phyloP scores from a whole-genome alignment of 2,113 vertebrate species.

The Psettodes erumei region DNA sequence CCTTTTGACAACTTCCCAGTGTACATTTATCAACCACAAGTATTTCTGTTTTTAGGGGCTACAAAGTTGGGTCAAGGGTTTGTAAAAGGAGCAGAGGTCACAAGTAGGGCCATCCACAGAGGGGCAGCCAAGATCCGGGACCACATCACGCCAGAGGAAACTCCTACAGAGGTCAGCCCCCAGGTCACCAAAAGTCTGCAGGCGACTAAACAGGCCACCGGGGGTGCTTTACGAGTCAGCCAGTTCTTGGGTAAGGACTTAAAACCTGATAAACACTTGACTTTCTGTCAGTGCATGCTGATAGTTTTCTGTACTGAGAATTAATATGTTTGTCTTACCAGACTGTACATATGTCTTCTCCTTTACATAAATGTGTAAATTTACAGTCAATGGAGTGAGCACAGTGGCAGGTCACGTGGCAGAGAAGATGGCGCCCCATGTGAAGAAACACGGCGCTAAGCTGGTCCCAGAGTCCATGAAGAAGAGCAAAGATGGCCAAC shows the following conservation, averaged over 20 bases:
- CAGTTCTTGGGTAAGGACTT: slow-evolving; percentile 89
- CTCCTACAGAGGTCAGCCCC: slow-evolving; percentile 90
- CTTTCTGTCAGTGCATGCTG: background rate
- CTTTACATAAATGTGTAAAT: slow-evolving; percentile 24
- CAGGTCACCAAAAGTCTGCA: slow-evolving; percentile 87
- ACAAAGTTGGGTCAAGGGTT: slow-evolving; percentile 90
- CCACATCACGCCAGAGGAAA: slow-evolving; percentile 92
- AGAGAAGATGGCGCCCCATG: slow-evolving; percentile 90
- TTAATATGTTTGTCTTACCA: background rate
- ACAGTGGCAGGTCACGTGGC: slow-evolving; percentile 88
- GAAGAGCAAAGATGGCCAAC: slow-evolving; percentile 86
- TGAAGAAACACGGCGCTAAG: slow-evolving; percentile 94
- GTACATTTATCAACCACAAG: background rate
- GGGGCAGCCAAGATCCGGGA: slow-evolving; percentile 91
- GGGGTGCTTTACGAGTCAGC: slow-evolving; percentile 92
- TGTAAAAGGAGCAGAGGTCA: slow-evolving; percentile 91
- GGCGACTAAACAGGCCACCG: slow-evolving; percentile 88
- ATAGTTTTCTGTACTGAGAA: background rate
- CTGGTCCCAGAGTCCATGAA: slow-evolving; percentile 93
- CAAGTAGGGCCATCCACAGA: slow-evolving; percentile 92
- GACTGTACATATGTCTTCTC: background rate
- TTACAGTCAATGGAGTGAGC: slow-evolving; percentile 92
- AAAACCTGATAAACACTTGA: background rate
- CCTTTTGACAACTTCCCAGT: background rate
- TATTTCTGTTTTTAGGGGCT: slow-evolving; percentile 83